Evolutionary conservation across 2,797 vertebrate genomes (phyloP).

Genomic region (Podarcis siculus): DNA sequence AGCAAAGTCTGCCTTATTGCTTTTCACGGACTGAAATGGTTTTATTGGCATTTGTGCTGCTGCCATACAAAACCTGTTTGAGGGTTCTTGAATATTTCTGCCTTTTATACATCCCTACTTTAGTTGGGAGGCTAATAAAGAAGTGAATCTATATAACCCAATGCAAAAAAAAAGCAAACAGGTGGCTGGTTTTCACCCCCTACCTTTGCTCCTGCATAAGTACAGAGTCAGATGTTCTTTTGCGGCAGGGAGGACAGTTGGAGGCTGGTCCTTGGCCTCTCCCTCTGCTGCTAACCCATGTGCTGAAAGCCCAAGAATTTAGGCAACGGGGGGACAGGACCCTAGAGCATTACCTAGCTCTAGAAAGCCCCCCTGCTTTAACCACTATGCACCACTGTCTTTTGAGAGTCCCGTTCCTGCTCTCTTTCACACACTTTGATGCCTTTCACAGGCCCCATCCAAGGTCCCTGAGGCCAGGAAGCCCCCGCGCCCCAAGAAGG

Average conservation of each 20-base stretch:
- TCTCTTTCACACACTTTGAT: background rate
- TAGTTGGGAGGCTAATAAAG: background rate
- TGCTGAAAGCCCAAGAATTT: background rate
- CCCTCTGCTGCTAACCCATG: background rate
- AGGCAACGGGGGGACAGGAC: slow-evolving; percentile 23
- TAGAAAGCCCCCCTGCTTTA: background rate
- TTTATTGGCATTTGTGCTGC: background rate
- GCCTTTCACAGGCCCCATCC: background rate
- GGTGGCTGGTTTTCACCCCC: background rate
- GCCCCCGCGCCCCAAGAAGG: slow-evolving; percentile 71
- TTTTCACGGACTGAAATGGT: background rate
- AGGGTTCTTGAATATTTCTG: background rate
- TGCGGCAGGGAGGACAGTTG: too few species aligned
- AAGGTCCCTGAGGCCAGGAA: slow-evolving; percentile 64
- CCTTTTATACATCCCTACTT: background rate
- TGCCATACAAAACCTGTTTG: background rate
- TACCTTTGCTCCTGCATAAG: too few species aligned
- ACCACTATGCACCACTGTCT: too few species aligned
- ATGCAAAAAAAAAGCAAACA: background rate
- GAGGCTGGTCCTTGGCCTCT: background rate
- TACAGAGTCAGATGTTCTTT: too few species aligned
- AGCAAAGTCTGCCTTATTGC: too few species aligned
- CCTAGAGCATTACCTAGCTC: slow-evolving; percentile 52
- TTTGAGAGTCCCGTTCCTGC: slow-evolving; percentile 6
- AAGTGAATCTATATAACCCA: background rate